A percentile compares a stretch with the other conserved stretches of the same genome.
These are phyloP conservation scores for Mylabris phalerata DNA, from an alignment of 1,140 invertebrate genomes.

Conservation along the genomic window DNA sequence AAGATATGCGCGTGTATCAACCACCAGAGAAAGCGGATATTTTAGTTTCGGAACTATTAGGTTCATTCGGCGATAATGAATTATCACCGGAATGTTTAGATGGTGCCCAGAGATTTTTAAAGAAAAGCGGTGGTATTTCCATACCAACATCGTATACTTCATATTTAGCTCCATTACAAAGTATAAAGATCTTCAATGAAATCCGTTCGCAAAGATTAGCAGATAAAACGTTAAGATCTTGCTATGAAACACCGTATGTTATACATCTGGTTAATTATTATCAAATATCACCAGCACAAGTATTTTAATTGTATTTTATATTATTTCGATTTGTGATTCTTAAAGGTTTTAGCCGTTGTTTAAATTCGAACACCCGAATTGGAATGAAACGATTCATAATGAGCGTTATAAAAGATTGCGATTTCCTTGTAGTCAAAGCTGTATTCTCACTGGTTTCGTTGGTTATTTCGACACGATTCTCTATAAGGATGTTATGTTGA, in stretches of 20 bases:
- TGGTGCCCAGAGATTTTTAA: constrained; percentile 84
- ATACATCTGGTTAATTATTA: constrained; percentile 88
- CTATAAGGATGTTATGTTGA: constrained; percentile 78
- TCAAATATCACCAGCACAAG: constrained; percentile 68
- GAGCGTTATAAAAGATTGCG: constrained; percentile 61
- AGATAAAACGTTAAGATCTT: constrained; percentile 35
- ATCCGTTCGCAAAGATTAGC: constrained; percentile 42
- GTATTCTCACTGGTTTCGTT: constrained; percentile 85
- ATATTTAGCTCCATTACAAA: constrained; percentile 81
- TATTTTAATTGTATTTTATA: not conserved
- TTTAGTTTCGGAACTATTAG: constrained; percentile 90
- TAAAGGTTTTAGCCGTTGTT: constrained; percentile 59
- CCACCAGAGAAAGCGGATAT: constrained; percentile 87
- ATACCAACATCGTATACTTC: constrained; percentile 90
- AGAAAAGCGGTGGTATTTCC: constrained; percentile 86
- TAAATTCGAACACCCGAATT: constrained; percentile 84
- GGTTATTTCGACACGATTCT: constrained; percentile 91
- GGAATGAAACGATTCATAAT: constrained; percentile 59
- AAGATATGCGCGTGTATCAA: constrained; percentile 87
- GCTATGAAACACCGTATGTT: constrained; percentile 81
- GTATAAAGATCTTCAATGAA: constrained; percentile 69
- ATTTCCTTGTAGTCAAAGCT: constrained; percentile 67
- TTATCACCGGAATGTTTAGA: constrained; percentile 97
- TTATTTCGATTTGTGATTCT: not conserved
- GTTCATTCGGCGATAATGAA: constrained; percentile 99